Base-by-base conservation (phyloP, 2,888 invertebrate genomes). In the Eupithecia insigniata region DNA sequence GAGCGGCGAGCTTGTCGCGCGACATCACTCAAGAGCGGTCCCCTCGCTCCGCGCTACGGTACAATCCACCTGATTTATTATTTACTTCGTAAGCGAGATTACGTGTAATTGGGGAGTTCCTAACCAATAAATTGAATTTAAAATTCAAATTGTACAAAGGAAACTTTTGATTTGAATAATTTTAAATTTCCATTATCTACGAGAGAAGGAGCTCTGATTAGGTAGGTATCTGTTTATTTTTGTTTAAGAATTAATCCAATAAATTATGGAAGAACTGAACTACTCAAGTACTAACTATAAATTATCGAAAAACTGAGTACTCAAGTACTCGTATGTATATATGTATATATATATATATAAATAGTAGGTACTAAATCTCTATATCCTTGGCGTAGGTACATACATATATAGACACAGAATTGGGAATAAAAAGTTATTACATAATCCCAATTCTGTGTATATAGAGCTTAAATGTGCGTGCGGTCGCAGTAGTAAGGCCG, bases 11-110 rank as follows among this genome's bases (percentile, higher is more conserved):
- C 39, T 39, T 2, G 16, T 39, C 16, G 39, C 39, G 6, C 34
- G 39, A 14, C 39, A 18, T 39, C 39, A 16, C 5, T 16, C 39
- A 0, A 16, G 16, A n/a, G 36, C 1, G 14, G 39, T 2, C 12
- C 36, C 18, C 39, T 10, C 10, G 32, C 32, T 0, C 12, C 51
- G 22, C 60, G 18, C 4, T 0, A 18, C n/a, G 18, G 18, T 18
- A 43, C 43, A 6, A 43, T 43, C 77, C 79, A 79, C 81, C 80
- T 82, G 77, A 81, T 85, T 83, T 82, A 85, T 86, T 84, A 85
- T 86, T 86, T 80, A 85, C 76, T 81, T 78, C 76, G 80, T 82
- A 82, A 81, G 81, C 62, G 75, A 67, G 65, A 71, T 75, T 58
- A 75, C 73, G 70, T 77, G 73, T 77, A 36, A 39, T 66, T 26